Conservation (phyloP, 2,888 invertebrate genomes). For the Pomacea canaliculata region DNA sequence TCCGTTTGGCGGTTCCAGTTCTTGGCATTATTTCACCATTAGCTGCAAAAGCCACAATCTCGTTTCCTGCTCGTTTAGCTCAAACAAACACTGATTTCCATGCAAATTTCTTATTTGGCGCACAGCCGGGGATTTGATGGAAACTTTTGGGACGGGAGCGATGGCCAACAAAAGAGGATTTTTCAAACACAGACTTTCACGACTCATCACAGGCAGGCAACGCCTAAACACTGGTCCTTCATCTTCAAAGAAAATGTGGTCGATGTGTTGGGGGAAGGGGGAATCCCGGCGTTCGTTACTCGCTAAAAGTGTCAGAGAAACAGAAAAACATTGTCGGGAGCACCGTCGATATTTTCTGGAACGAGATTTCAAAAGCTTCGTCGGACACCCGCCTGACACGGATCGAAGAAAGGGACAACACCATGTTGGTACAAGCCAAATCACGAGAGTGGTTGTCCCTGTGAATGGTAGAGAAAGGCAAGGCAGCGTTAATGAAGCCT, state of each 20-base stretch:
- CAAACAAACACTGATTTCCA: constrained; percentile 29
- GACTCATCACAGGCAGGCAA: not conserved
- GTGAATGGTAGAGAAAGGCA: too few relatives aligned
- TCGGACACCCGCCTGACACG: not conserved
- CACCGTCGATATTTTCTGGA: constrained; percentile 22
- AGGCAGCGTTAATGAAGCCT: too few relatives aligned
- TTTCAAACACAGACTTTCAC: not conserved
- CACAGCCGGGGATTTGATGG: constrained; percentile 14
- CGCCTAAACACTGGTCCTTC: constrained; percentile 3
- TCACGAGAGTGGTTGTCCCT: too few relatives aligned
- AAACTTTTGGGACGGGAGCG: not conserved
- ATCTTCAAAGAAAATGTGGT: constrained; percentile 16
- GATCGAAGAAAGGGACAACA: constrained; percentile 10
- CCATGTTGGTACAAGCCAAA: not conserved
- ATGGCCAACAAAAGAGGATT: constrained; percentile 10
- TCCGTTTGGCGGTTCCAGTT: not conserved
- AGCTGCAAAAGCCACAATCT: constrained; percentile 22
- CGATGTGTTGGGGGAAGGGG: not conserved
- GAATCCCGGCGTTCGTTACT: not conserved
- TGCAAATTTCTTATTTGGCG: constrained; percentile 25
- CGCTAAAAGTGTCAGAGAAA: constrained; percentile 19
- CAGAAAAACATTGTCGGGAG: constrained; percentile 18
- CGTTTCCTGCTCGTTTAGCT: constrained; percentile 19
- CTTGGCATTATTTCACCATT: not conserved
- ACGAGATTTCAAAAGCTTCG: constrained; percentile 22